These are phyloP conservation scores for Anthophora plumipes DNA, from an alignment of 2,888 invertebrate genomes.

Conservation along the genomic window DNA sequence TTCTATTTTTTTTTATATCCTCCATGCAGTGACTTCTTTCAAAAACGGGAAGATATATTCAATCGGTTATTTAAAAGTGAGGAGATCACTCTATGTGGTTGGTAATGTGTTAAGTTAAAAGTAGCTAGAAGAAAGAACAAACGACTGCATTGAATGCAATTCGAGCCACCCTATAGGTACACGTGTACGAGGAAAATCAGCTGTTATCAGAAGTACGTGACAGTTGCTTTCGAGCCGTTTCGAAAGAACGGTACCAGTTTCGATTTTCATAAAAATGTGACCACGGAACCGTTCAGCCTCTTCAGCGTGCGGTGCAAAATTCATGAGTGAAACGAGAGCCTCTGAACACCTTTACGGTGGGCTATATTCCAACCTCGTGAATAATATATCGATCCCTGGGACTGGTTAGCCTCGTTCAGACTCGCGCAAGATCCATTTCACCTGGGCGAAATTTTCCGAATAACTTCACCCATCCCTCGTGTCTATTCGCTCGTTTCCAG, in stretches of 20 bases:
- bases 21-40: too few species aligned
- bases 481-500: too few species aligned
- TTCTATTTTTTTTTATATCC: too few species aligned
- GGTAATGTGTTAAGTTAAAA: too few species aligned
- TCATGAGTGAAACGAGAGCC: constrained; percentile 38
- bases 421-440: not conserved
- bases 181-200: constrained; percentile 5
- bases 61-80: too few species aligned
- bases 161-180: not conserved
- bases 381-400: not conserved
- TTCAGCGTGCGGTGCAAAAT: constrained; percentile 37
- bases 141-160: not conserved
- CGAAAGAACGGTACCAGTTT: not conserved
- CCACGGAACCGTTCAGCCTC: not conserved
- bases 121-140: too few species aligned
- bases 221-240: not conserved
- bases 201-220: not conserved
- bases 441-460: not conserved
- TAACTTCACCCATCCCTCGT: not conserved
- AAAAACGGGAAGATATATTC: too few species aligned
- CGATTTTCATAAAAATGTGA: constrained; percentile 43
- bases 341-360: not conserved
- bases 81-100: too few species aligned
- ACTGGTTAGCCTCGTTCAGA: constrained; percentile 22
- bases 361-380: not conserved